Evolutionary conservation across 2,113 vertebrate species (phyloP), one percentile per base, ranked within the genome.

Genomic region (Nannobrachium achirus): DNA sequence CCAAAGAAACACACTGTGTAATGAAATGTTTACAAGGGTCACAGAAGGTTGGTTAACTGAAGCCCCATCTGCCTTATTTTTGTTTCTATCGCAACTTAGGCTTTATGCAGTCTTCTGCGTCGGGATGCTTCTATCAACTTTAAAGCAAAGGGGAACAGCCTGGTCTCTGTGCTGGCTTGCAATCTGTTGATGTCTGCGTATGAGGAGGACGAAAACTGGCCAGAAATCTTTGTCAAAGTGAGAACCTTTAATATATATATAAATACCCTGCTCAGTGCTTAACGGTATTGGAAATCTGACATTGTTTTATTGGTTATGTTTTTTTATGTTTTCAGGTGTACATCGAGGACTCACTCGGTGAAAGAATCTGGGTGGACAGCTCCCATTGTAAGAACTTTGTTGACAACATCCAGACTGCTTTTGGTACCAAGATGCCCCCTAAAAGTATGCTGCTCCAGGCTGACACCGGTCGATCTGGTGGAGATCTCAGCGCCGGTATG

Each of bases 171-270:
- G 66, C 86, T 99, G 61, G 94, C 97, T 13, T 98, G 97, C 71
- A 99, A 95, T 84, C 93, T 99, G 10, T 94, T 99, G 58, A 98
- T 99, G 98, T 97, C 98, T 0, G 97, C 98, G 0, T 99, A 99
- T 0, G 98, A 99, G 74, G 98, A 99, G 59, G 98, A 99, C 0
- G 98, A 99, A 79, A 99, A 99, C 91, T 99, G 98, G 98, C 98
- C 98, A 0, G 97, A 99, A 85, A 98, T 99, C 76, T 99, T 99
- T 71, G 97, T 99, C 14, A 99, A 99, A 93, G 98, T 92, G 63
- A 71, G 85, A 7, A 14, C 9, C 25, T 53, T 8, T 9, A 39
- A 41, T 41, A 8, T 41, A 56, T 19, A 15, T 15, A 44, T 13
- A 41, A 39, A 33, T 7, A 19, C 25, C 50, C 0, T 1, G 10